Conservation (phyloP, 2,888 invertebrate genomes). For the Plutella xylostella region DNA sequence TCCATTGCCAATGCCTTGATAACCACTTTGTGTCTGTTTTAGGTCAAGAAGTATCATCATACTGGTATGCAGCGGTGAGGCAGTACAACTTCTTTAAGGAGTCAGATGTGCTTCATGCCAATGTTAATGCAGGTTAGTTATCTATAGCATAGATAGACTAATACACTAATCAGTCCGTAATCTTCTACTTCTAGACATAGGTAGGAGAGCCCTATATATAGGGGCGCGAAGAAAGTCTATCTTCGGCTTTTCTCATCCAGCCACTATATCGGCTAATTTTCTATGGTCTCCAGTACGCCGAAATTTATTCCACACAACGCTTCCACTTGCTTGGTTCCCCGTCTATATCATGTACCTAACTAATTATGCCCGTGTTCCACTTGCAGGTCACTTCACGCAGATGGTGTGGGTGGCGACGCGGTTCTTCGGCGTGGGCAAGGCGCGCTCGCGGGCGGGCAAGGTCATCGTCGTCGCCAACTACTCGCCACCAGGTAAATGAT, state of each 20-base stretch:
- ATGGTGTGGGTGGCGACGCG: conserved; percentile 84
- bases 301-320: too few species aligned
- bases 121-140: conserved; percentile 80
- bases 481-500: conserved; percentile 80
- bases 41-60: conserved; percentile 84
- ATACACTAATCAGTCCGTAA: too few species aligned
- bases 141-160: neutral
- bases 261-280: too few species aligned
- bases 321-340: too few species aligned
- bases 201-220: too few species aligned
- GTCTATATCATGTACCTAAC: too few species aligned
- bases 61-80: conserved; percentile 84
- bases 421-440: conserved; percentile 85
- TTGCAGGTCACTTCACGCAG: conserved; percentile 86
- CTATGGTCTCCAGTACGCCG: too few species aligned
- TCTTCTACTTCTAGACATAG: too few species aligned
- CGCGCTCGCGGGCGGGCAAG: conserved; percentile 81
- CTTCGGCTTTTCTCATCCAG: too few species aligned
- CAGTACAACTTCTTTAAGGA: conserved; percentile 82
- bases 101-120: conserved; percentile 78
- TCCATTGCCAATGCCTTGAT: too few species aligned
- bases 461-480: conserved; percentile 88
- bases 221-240: too few species aligned
- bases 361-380: too few species aligned
- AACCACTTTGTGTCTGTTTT: conserved; percentile 24